Evolutionary conservation across 1,140 invertebrate species (phyloP).

Genomic region (Phymastichus coffea): DNA sequence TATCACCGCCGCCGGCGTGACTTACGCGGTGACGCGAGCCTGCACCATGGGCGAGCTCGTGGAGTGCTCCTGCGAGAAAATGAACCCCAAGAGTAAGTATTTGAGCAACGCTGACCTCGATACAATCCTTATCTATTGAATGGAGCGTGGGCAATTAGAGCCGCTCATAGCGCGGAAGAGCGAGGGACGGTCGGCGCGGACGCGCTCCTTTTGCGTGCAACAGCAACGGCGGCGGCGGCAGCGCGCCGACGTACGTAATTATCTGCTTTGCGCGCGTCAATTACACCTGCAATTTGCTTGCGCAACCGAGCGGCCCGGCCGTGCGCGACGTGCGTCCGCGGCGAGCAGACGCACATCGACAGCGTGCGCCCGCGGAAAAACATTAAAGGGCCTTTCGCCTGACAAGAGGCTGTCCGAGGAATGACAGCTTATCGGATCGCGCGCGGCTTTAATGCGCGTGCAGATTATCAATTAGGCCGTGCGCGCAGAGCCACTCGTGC

Average conservation of each 20-base stretch:
- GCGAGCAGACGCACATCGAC: no score
- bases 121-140: neutral
- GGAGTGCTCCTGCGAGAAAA: slow-evolving; percentile 85
- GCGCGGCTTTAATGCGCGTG: slow-evolving; percentile 4
- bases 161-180: no score
- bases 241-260: no score
- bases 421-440: slow-evolving; percentile 19
- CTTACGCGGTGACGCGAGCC: slow-evolving; percentile 83
- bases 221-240: no score
- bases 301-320: no score
- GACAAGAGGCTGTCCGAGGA: slow-evolving; percentile 18
- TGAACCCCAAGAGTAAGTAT: slow-evolving; percentile 48
- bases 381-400: slow-evolving; percentile 18
- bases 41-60: slow-evolving; percentile 84
- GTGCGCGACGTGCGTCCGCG: no score
- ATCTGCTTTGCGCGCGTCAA: slow-evolving; percentile 20
- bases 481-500: no score
- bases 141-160: neutral
- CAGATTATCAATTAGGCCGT: slow-evolving; percentile 2
- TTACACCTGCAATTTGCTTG: slow-evolving; percentile 27
- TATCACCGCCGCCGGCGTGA: slow-evolving; percentile 89
- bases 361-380: no score
- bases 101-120: neutral
- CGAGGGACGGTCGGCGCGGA: no score
- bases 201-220: no score